Percentiles rank a stretch among this genome's conserved stretches.
phyloP scores from a whole-genome alignment of 2,797 vertebrate species.

The Thaleichthys pacificus region DNA sequence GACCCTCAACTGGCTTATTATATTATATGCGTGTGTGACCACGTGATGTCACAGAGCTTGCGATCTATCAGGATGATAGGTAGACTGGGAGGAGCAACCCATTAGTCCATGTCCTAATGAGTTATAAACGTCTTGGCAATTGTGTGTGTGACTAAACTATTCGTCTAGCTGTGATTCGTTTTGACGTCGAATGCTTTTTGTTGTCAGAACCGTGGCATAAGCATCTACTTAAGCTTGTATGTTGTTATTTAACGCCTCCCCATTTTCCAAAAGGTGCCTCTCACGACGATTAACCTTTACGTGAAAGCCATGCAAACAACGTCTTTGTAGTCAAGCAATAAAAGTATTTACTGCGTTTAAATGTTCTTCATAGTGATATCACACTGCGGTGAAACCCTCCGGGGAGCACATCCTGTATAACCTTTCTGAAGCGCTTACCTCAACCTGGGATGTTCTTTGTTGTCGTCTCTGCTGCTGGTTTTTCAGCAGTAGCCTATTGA shows the following conservation, averaged over 20 bases:
- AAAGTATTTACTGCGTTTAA: background rate
- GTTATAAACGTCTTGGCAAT: no score
- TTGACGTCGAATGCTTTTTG: no score
- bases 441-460: slow-evolving; percentile 28
- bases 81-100: background rate
- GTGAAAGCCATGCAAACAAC: background rate
- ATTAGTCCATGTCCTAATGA: no score
- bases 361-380: background rate
- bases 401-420: background rate
- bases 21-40: background rate
- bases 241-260: no score
- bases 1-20: slow-evolving; percentile 19
- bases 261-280: background rate
- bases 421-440: slow-evolving; percentile 47
- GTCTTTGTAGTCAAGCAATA: background rate
- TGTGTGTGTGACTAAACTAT: no score
- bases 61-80: background rate
- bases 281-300: background rate
- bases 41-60: background rate
- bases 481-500: slow-evolving; percentile 66
- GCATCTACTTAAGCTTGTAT: no score
- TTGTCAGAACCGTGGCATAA: no score
- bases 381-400: background rate
- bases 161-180: no score
- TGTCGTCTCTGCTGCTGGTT: slow-evolving; percentile 55